Base-by-base conservation (phyloP, 2,113 vertebrate genomes). In the Origma solitaria region DNA sequence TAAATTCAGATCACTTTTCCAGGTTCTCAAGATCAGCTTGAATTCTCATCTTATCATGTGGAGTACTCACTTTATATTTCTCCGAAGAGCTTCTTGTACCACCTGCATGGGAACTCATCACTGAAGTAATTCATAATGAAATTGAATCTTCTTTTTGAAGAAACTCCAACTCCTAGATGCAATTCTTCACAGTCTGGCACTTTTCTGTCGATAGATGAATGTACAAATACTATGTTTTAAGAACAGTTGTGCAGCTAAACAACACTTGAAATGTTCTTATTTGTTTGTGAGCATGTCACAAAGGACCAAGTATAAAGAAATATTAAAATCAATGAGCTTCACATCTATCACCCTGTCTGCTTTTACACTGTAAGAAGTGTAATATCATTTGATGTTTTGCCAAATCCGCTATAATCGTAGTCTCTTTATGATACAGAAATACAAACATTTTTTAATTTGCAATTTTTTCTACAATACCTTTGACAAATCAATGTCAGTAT, bases 391-490 rank as follows among this genome's bases (percentile, higher is more conserved):
- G 6, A 47, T 61, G 2, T 44, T 79, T 75, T 79, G 4, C 2
- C 16, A 79, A 61, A 61, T 60, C 31, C 56, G 4, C 24, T 61
- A 9, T 6, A 70, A 13, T 42, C 60, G 3, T 37, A 57, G 1
- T 22, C 4, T 73, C 28, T 13, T 38, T 37, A 27, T 11, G 45
- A 50, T 30, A 25, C 37, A 47, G 11, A 64, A 73, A 54, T 17
- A 21, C 4, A 31, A 40, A 18, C 12, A 25, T 0, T 2, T 21
- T 31, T 50, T 31, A 15, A 49, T 35, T 49, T 8, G 14, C 1
- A 37, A 15, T 1, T 4, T 15, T 37, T 30, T 56, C 18, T 61
- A 13, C 2, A 13, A 28, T 62, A 62, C 62, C 10, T 76, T 44
- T 61, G 12, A 3, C 5, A 57, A 80, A 51, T 31, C 5, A 61